phyloP scores from a whole-genome alignment of 1,140 invertebrate genomes.

The Drosophila melanogaster region Release_6_plus_ISO1_MT NT_037436.4:14651001-14651500 shows the following conservation, averaged over 20 bases:
- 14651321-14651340: slow-evolving; percentile 22
- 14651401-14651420: slow-evolving; percentile 70
- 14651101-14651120: slow-evolving; percentile 35
- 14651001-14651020: slow-evolving; percentile 10
- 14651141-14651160: slow-evolving; percentile 29
- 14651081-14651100: slow-evolving; percentile 20
- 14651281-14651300: slow-evolving; percentile 46
- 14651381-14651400: slow-evolving; percentile 29
- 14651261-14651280: slow-evolving; percentile 70
- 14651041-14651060: slow-evolving; percentile 7
- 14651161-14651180: slow-evolving; percentile 1
- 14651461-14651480: slow-evolving; percentile 83
- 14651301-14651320: slow-evolving; percentile 39
- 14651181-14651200: slow-evolving; percentile 20
- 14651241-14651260: slow-evolving; percentile 57
- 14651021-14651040: slow-evolving; percentile 31
- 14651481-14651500: slow-evolving; percentile 67
- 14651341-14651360: slow-evolving; percentile 59
- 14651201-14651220: slow-evolving; percentile 22
- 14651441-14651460: slow-evolving; percentile 53
- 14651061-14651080: slow-evolving; percentile 1
- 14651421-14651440: slow-evolving; percentile 68
- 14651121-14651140: slow-evolving; percentile 14
- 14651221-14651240: slow-evolving; percentile 30
- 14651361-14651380: slow-evolving; percentile 22